Conservation (phyloP, 1,140 invertebrate species). For the Pogonognathellus flavescens region DNA sequence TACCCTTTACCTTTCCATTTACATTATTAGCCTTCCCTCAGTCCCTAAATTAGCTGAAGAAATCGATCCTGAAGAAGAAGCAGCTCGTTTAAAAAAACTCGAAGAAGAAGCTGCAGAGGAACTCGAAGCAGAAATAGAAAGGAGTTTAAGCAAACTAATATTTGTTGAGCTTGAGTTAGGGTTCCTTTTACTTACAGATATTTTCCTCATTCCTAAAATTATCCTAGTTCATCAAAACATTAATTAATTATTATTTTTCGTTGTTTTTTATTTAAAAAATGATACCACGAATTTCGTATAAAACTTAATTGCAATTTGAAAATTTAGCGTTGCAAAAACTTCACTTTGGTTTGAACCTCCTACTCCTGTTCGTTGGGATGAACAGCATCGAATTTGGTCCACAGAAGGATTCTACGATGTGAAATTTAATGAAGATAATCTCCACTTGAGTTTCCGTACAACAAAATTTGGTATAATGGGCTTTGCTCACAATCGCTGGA, state of each 20-base stretch:
- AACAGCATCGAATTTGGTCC: constrained; percentile 72
- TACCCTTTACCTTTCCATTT: background rate
- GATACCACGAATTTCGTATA: too few relatives aligned
- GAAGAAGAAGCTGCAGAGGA: background rate
- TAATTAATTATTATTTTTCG: constrained; percentile 27
- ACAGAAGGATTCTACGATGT: constrained; percentile 83
- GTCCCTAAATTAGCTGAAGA: constrained; percentile 45
- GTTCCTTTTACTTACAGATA: background rate
- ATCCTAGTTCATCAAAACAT: background rate
- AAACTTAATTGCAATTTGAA: too few relatives aligned
- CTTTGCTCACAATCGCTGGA: constrained; percentile 79
- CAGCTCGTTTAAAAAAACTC: background rate
- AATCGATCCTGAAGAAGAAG: constrained; percentile 9
- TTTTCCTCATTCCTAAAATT: background rate
- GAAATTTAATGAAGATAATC: constrained; percentile 87
- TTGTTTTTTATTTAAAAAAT: constrained; percentile 6
- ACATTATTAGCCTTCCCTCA: background rate
- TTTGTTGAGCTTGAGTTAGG: constrained; percentile 7
- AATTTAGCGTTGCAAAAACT: constrained; percentile 77
- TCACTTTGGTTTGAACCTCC: constrained; percentile 88
- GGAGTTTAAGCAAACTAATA: constrained; percentile 10
- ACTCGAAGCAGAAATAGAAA: background rate
- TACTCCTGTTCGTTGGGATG: constrained; percentile 83
- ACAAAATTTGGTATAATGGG: constrained; percentile 82
- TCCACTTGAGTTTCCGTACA: constrained; percentile 76